Conservation (phyloP, 2,888 invertebrate genomes). For the Oscheius sp. region DNA sequence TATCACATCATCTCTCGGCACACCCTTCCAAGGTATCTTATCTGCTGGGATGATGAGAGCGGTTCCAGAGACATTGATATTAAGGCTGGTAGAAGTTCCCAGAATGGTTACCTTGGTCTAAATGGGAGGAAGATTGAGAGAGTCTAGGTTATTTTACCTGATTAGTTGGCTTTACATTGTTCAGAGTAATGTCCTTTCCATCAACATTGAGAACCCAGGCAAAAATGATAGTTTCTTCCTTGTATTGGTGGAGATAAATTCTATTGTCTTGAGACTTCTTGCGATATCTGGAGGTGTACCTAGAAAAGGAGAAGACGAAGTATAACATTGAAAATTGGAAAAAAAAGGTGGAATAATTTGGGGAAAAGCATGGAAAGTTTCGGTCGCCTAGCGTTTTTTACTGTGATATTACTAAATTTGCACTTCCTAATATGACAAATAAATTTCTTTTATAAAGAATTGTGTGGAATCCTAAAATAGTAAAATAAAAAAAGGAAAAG, state of each 20-base stretch:
- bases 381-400: too few relatives aligned
- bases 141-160: slow-evolving; percentile 55
- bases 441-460: too few relatives aligned
- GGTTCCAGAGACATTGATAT: slow-evolving; percentile 18
- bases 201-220: slow-evolving; percentile 61
- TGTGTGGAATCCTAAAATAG: too few relatives aligned
- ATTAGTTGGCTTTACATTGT: slow-evolving; percentile 49
- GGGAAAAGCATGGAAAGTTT: too few relatives aligned
- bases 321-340: too few relatives aligned
- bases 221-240: slow-evolving; percentile 58
- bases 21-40: slow-evolving; percentile 50
- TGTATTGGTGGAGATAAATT: slow-evolving; percentile 41
- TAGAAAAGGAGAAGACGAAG: too few relatives aligned
- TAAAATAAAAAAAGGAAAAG: too few relatives aligned
- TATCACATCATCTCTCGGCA: slow-evolving; percentile 55
- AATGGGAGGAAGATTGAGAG: slow-evolving; percentile 29
- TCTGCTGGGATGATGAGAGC: slow-evolving; percentile 19
- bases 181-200: slow-evolving; percentile 38
- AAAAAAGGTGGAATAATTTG: too few relatives aligned
- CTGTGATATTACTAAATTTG: too few relatives aligned
- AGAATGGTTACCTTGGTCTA: slow-evolving; percentile 58
- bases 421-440: too few relatives aligned
- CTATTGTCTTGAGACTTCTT: slow-evolving; percentile 19
- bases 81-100: slow-evolving; percentile 40
- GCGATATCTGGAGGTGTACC: slow-evolving; percentile 59